Conservation (phyloP, 2,797 vertebrate species). For the Tiaroga cobitis region DNA sequence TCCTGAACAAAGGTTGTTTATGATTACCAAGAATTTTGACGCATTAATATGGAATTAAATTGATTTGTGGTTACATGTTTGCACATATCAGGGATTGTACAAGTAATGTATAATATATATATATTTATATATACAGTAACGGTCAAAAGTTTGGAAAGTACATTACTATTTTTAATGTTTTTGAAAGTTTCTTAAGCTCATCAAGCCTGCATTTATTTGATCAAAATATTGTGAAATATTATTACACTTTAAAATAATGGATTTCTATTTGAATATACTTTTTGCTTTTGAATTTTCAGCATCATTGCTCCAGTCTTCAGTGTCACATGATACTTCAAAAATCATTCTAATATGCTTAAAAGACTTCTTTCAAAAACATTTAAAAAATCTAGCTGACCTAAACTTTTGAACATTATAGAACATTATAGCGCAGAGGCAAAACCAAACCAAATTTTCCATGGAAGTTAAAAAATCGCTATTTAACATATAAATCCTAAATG, state of each 20-base stretch:
- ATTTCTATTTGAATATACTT: too few species aligned
- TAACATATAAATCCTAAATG: slow-evolving; percentile 33
- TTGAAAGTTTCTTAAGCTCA: too few species aligned
- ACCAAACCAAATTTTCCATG: neutral
- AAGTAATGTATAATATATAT: too few species aligned
- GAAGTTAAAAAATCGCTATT: neutral
- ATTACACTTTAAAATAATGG: too few species aligned
- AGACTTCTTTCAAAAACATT: neutral
- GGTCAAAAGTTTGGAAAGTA: neutral
- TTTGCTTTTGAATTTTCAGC: too few species aligned
- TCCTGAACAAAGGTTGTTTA: neutral
- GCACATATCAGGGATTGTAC: neutral
- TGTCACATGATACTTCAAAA: too few species aligned
- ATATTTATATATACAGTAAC: neutral
- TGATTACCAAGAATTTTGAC: neutral
- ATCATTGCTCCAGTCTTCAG: too few species aligned
- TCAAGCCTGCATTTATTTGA: too few species aligned
- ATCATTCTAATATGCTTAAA: too few species aligned
- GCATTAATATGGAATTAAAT: neutral
- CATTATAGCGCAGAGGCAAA: neutral
- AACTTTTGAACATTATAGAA: neutral
- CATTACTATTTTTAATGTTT: too few species aligned
- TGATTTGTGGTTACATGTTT: neutral
- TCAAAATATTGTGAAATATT: neutral
- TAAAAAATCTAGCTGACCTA: neutral